Percentiles rank a stretch among this genome's conserved stretches.
Conservation (phyloP, 2,113 vertebrate genomes). For the Lophotis ruficrista region DNA sequence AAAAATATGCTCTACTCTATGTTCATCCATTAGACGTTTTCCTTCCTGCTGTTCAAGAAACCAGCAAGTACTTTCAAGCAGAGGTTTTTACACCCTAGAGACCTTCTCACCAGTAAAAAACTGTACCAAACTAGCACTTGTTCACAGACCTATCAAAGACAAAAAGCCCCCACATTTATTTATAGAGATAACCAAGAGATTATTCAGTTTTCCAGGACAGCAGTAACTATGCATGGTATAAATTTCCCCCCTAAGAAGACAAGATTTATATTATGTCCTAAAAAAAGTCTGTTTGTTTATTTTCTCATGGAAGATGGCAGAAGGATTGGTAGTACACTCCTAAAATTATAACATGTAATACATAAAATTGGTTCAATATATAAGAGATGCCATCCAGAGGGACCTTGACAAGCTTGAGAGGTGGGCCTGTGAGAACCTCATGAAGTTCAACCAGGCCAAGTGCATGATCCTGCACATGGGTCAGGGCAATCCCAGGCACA, state of each 20-base stretch:
- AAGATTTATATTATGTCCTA: not conserved
- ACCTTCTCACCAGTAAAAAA: slow-evolving; percentile 21
- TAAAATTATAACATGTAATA: slow-evolving; percentile 6
- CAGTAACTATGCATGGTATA: not conserved
- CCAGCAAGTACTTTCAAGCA: slow-evolving; percentile 30
- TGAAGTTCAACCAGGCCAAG: too few relatives aligned
- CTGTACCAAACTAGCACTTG: not conserved
- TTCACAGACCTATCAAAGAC: slow-evolving; percentile 16
- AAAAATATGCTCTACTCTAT: slow-evolving; percentile 4
- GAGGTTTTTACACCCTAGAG: slow-evolving; percentile 7
- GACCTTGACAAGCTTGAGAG: too few relatives aligned
- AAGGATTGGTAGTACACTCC: not conserved
- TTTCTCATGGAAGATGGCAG: not conserved
- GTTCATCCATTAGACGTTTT: slow-evolving; percentile 19
- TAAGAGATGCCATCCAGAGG: too few relatives aligned
- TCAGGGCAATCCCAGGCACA: too few relatives aligned
- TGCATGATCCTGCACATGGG: too few relatives aligned
- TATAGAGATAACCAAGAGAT: not conserved
- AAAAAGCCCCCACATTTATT: not conserved
- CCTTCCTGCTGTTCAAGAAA: slow-evolving; percentile 24
- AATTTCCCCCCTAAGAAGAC: not conserved
- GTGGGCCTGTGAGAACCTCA: too few relatives aligned
- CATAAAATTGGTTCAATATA: not conserved
- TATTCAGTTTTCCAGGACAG: slow-evolving; percentile 3
- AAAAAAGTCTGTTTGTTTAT: not conserved